Evolutionary conservation across 64 coral and sea anemone genomes (phyloP), one percentile per base, ranked within the genome.

Genomic region (Actinia equina): DNA sequence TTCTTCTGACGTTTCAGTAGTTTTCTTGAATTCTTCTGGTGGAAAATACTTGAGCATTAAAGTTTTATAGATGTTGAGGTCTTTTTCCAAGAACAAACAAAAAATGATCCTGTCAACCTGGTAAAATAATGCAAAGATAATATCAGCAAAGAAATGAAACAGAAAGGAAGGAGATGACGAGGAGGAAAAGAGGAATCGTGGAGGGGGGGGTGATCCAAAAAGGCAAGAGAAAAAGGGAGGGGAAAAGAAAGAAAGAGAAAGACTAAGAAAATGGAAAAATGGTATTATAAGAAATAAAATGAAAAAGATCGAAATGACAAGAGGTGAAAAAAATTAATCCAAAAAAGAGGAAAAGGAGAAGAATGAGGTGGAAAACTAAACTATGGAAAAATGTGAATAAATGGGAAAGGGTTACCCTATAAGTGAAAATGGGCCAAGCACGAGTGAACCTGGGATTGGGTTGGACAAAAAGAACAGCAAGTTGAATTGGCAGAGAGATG

Each of bases 41-140:
- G 83, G 83, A 44, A 85, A 85, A 54, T 85, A 85, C 25, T 63
- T 60, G 15, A 85, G 18, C 41, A 85, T 58, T 7, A 85, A 37
- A 17, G 53, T 12, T 19, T 62, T 0, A n/a, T 85, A 85, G 23
- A 85, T 85, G 7, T 85, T 26, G 17, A 63, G 62, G 26, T 85
- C 83, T 41, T 58, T 59, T 4, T 58, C 53, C 52, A 85, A 43
- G 37, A 61, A 85, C 52, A 63, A 17, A 15, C 83, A 85, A 16
- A 85, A 85, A 18, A 85, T 63, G 9, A 85, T 85, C 23, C 83
- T 58, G 19, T 85, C 83, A 37, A 85, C 22, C 83, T 85, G 19
- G 14, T 10, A 6, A 58, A 85, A 85, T 52, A 22, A 4, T 78
- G 0, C 27, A 18, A 80, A 80, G 23, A 41, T 20, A 80, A 80